Percentiles rank a stretch among this genome's conserved stretches.
phyloP scores from a whole-genome alignment of 2,888 invertebrate genomes.

The Calephelis perditalis region DNA sequence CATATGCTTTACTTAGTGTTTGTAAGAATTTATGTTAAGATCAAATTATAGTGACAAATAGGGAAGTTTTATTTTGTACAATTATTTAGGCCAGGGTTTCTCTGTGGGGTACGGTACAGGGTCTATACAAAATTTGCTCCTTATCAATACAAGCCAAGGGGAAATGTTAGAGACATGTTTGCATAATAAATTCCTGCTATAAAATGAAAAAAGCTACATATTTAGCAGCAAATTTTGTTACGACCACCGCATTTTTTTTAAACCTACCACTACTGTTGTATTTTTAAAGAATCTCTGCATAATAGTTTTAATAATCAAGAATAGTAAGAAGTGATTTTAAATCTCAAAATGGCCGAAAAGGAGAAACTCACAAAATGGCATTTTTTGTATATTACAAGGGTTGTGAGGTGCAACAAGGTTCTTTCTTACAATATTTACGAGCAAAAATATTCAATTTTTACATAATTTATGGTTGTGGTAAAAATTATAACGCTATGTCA shows the following conservation, averaged over 20 bases:
- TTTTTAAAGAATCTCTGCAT: constrained; percentile 14
- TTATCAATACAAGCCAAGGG: no score
- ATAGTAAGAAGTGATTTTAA: no score
- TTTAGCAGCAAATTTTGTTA: no score
- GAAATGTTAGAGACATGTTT: no score
- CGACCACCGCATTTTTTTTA: no score
- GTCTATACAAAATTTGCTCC: no score
- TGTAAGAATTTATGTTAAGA: constrained; percentile 44
- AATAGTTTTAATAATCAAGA: background rate
- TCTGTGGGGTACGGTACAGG: constrained; percentile 9
- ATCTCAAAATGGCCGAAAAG: no score
- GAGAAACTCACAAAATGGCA: constrained; percentile 6
- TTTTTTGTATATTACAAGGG: constrained; percentile 26
- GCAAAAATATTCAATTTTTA: constrained; percentile 1
- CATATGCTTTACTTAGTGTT: constrained; percentile 72
- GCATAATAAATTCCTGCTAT: no score
- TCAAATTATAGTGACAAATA: constrained; percentile 43
- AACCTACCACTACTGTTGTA: no score
- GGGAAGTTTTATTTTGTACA: constrained; percentile 54
- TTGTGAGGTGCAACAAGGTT: constrained; percentile 26
- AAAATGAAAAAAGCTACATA: no score
- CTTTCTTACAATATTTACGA: background rate
- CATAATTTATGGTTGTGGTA: background rate
- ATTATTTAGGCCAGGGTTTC: constrained; percentile 38
- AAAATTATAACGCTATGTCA: no score